Base-by-base conservation (phyloP, 2,888 invertebrate genomes). In the Acleris laterana region DNA sequence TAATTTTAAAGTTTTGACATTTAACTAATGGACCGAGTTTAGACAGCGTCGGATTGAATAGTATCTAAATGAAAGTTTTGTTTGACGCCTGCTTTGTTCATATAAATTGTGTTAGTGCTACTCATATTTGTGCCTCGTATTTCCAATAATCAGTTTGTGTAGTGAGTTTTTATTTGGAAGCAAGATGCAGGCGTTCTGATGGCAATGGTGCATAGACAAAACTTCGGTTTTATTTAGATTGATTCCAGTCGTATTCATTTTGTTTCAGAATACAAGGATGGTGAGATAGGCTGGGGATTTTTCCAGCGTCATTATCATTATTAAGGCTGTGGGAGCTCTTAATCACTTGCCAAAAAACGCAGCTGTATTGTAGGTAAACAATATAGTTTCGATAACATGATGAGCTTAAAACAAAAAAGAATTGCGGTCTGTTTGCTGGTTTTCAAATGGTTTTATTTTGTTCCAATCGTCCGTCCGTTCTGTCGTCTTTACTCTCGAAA, bases 1-100 rank as follows among this genome's bases (percentile, higher is more conserved):
- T 22, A 50, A 62, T 56, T 63, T 56, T 63, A 16, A 63, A 56
- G 49, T 63, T 62, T 56, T 11, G 46, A 46, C 61, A 19, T 56
- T 42, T 50, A 19, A 50, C 49, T 56, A 63, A 63, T 56, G 56
- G 50, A 63, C 42, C 3, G 22, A 49, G 42, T 63, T 63, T 50
- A 28, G 51, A 46, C 63, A 48, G 22, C 16, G 19, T 46, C 4
- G 22, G 17, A 48, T 55, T 55, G 48, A 49, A 49, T 48, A 6
- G 51, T 32, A 46, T 48, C 22, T 53, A 20, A 32, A 53, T 53
- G n/a, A 19, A 55, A 60, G 28, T 55, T 60, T 48, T 13, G 22
- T 57, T 25, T 51, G 16, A 11, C 32, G 13, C 32, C 6, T 2
- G n/a, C 42, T n/a, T 44, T 57, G 46, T 63, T 13, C 9, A 38